phyloP scores from a whole-genome alignment of 1,140 invertebrate genomes.

The Ptiloglossa arizonensis region DNA sequence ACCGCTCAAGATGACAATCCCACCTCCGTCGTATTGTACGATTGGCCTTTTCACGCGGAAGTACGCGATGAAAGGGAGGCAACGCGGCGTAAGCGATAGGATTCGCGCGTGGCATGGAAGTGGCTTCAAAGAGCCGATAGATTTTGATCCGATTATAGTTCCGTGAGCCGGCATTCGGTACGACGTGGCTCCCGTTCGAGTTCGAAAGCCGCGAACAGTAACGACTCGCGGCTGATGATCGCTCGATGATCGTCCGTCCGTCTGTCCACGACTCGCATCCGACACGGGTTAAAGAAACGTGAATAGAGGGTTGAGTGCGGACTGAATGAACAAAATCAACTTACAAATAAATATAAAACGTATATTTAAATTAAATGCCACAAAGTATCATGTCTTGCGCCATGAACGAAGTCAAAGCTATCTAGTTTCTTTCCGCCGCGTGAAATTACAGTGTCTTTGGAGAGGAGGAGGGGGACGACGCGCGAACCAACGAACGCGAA shows the following conservation, averaged over 20 bases:
- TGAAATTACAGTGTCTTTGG: constrained; percentile 51
- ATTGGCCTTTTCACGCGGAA: no score
- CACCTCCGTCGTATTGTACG: no score
- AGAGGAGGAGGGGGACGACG: neutral
- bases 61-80: no score
- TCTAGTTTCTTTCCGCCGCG: constrained; percentile 10
- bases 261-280: neutral
- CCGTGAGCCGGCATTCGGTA: no score
- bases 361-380: constrained; percentile 74
- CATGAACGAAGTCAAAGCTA: constrained; percentile 35
- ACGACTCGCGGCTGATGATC: neutral
- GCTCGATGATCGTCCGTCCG: no score
- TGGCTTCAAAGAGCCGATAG: no score
- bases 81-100: no score
- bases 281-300: neutral
- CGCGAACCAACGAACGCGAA: neutral
- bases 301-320: constrained; percentile 39
- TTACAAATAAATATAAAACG: constrained; percentile 73
- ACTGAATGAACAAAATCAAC: constrained; percentile 59
- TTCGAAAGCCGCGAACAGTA: neutral
- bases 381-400: constrained; percentile 61
- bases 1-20: no score
- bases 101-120: no score
- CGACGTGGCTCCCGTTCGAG: neutral
- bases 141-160: no score